Base-by-base conservation (phyloP, 2,888 invertebrate species). In the Tetragonula carbonaria region DNA sequence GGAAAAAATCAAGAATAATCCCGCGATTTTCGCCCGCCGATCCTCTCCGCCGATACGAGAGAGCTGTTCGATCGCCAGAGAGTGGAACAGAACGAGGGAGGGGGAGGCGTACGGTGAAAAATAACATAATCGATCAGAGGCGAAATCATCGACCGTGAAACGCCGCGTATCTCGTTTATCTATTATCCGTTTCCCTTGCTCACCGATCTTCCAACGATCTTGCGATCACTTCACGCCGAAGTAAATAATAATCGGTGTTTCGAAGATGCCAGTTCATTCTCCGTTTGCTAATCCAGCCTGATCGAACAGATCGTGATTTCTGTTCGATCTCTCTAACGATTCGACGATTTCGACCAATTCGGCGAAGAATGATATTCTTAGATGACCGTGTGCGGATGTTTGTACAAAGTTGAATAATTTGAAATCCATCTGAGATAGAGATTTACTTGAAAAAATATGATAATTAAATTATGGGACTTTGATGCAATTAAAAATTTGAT, bases 51-150 rank as follows among this genome's bases (percentile, higher is more conserved):
- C 86, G 86, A 88, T 87, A 88, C 28, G 88, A 62, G 88, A 62
- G 4, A 86, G 80, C 74, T 71, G 76, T 75, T 62, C 76, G 75
- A 76, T 78, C 75, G 66, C 62, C 79, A 76, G 57, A 0, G 6
- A 50, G 13, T 13, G 14, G 21, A 33, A 62, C 28, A 28, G 62
- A 62, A 23, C 8, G 28, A 18, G 51, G 8, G 53, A 53, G 33
- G 33, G 33, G 33, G 3, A 3, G 33, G 3, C 33, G 33, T 33
- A 73, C 51, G 68, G 63, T 72, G 80, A 88, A 87, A 89, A 90
- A 89, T 89, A 65, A 71, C 77, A 74, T 89, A 90, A 89, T 89
- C 90, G 90, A 89, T 90, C 84, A 85, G 82, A 76, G 70, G 72
- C 78, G 75, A 80, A 85, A 81, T 78, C 85, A 87, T 75, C 87